These are phyloP conservation scores for Liasis olivaceus DNA, from an alignment of 2,797 vertebrate species.

Conservation along the genomic window DNA sequence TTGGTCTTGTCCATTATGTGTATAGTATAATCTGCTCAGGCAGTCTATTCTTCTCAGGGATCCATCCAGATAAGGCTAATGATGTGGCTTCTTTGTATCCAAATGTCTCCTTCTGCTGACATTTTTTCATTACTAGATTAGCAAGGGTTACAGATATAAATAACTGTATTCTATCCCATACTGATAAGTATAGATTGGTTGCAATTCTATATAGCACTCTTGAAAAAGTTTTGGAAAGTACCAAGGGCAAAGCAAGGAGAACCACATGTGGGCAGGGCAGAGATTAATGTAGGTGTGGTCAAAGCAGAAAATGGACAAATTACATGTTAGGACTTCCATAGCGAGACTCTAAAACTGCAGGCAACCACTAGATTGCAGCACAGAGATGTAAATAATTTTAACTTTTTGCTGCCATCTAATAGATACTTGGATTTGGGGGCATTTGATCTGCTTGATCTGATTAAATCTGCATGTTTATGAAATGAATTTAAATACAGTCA, in stretches of 20 bases:
- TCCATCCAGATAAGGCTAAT: background rate
- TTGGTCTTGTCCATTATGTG: background rate
- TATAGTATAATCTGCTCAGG: background rate
- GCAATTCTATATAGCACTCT: background rate
- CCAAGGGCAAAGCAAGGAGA: background rate
- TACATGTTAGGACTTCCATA: background rate
- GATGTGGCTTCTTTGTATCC: background rate
- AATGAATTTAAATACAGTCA: slow-evolving; percentile 1
- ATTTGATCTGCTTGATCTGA: background rate
- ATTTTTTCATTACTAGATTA: background rate
- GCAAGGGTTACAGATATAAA: background rate
- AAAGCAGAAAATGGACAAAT: background rate
- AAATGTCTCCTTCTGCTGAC: background rate
- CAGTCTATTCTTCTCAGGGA: background rate
- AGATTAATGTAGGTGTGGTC: background rate
- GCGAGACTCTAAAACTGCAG: background rate
- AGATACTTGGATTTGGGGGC: background rate
- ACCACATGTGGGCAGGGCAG: background rate
- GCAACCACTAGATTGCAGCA: background rate
- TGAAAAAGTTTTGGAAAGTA: background rate
- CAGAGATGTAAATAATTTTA: background rate
- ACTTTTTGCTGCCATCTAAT: background rate
- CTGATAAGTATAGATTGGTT: background rate
- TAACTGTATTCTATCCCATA: background rate
- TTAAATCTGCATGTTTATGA: background rate